Evolutionary conservation across 2,797 vertebrate genomes (phyloP), one percentile per base, ranked within the genome.

Genomic region (Sebastes cheni): DNA sequence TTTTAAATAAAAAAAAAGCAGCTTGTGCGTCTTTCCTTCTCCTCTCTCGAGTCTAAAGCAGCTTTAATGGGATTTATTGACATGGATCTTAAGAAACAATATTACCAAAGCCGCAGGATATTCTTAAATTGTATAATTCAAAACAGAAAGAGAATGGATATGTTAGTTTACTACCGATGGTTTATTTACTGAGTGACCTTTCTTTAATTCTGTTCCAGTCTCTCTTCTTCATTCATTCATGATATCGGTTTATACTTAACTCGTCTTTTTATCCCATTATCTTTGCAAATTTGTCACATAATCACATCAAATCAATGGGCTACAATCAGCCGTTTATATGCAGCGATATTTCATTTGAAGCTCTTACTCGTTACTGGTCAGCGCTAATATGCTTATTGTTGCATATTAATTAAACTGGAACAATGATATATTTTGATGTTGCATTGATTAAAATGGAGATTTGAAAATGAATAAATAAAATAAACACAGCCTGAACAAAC

Each of bases 31-130:
- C 36, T 2, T 23, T 29, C 23, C 3, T 12, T 27, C n/a, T 27
- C 11, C 34, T 56, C 20, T 8, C 36, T 71, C 23, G 8, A 58
- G 27, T 71, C 12, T 8, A 46, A 67, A 65, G 23, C 64, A n/a
- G 29, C 23, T 79, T 66, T 67, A 83, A 72, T 71, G 46, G 56
- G 20, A 68, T 80, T 64, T 80, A 75, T 64, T 74, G 72, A 72
- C 67, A 75, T 61, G 7, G 20, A 70, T 75, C 76, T 78, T 16
- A 39, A 30, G 18, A 78, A 77, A 81, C 46, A 32, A 36, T 61
- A 75, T 69, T 22, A 32, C 13, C 34, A 67, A 67, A 79, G 42
- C 77, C 25, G 25, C 20, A 12, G 25, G 62, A 71, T 74, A 42
- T 62, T 62, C 34, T 65, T 25, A 39, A 73, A 13, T 20, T 32